Base-by-base conservation (phyloP, 1,140 invertebrate species). In the Myzus persicae region DNA sequence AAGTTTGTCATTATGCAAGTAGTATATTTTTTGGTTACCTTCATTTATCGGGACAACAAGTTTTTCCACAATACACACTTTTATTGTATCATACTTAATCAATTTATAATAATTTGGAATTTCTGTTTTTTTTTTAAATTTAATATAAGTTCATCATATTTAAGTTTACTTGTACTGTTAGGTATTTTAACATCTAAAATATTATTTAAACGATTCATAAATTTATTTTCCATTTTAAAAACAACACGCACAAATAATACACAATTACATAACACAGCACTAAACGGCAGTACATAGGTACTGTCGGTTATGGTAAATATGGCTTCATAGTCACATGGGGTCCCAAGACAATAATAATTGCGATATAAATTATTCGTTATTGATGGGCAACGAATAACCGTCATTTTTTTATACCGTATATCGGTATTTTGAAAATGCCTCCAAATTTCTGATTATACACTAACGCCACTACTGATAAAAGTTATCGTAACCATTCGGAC, bases 1-100 rank as follows among this genome's bases (percentile, higher is more conserved):
- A 38, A 94, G 36, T 82, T 94, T 90, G 42, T 94, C 94, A n/a
- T 67, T 44, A 42, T 93, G 59, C 31, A 93, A 92, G 81, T 46
- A 90, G 82, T 42, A 93, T 81, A 44, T 88, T 18, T 18, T 48
- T 48, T 36, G 42, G 8, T 24, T 20, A 76, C 44, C 82, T 54
- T 85, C 90, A 11, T 51, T 87, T 42, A 26, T 51, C 31, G 93
- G 76, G 11, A 51, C 46, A 36, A 93, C 81, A 26, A 93, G 87
- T 93, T 82, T 94, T 94, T 82, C 38, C 38, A 81, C 90, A 91
- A 42, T n/a, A n/a, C 76, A 38, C 4, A 91, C 84, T 24, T 59
- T 54, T 24, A 94, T 22, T 31, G 44, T 81, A 67, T 94, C 91
- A 59, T 85, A 94, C 31, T 54, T 44, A 44, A 44, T 44, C 42